These are phyloP conservation scores for Cynocephalus volans DNA, from an alignment of 2,113 vertebrate genomes.

Conservation along the genomic window DNA sequence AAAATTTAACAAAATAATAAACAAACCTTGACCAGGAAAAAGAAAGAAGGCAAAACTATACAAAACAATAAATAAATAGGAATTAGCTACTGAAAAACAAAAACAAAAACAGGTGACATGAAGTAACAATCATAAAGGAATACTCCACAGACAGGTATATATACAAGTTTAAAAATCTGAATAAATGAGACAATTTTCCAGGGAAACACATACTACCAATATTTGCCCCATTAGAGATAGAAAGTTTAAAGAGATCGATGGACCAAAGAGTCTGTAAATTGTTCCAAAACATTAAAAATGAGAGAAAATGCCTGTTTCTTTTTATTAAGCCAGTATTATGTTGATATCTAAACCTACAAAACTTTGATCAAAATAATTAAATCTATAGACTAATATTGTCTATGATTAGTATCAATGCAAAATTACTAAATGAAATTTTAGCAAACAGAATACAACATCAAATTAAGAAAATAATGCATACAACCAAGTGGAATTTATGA, in stretches of 20 bases:
- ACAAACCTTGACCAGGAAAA: neutral
- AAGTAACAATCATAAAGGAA: neutral
- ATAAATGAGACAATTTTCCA: neutral
- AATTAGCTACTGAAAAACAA: neutral
- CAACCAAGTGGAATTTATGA: neutral
- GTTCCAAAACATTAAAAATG: neutral
- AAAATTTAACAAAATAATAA: neutral
- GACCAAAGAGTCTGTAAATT: neutral
- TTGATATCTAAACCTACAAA: neutral
- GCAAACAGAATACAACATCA: neutral
- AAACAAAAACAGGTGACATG: neutral
- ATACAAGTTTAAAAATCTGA: neutral
- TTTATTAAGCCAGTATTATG: neutral
- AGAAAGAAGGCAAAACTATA: neutral
- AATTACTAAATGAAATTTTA: neutral
- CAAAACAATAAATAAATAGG: neutral
- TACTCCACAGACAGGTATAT: neutral
- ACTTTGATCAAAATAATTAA: neutral
- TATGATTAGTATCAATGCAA: neutral
- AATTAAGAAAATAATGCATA: slow-evolving; percentile 2
- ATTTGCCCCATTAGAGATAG: neutral
- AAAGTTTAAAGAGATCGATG: neutral
- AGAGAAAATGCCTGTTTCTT: neutral
- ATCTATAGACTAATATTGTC: neutral
- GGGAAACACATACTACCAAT: neutral